A percentile compares a stretch with the other conserved stretches of the same genome.
These are phyloP conservation scores for Archilochus colubris DNA, from an alignment of 2,113 vertebrate genomes.

Conservation along the genomic window DNA sequence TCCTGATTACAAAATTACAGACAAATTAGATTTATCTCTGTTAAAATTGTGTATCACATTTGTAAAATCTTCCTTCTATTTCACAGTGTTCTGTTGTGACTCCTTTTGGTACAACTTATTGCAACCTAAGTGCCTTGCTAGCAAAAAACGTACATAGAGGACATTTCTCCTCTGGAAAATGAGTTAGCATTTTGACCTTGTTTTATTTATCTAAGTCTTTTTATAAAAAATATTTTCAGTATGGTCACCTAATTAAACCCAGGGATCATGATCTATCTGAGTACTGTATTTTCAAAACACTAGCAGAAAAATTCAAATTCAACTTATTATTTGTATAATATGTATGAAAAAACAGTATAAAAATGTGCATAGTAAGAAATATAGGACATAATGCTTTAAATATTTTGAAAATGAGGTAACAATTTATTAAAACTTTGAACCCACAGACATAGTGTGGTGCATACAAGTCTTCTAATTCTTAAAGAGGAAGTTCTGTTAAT, in stretches of 20 bases:
- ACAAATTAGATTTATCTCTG: conserved; percentile 12
- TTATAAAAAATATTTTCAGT: neutral
- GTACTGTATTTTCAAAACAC: conserved; percentile 22
- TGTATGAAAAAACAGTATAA: neutral
- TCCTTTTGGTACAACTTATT: neutral
- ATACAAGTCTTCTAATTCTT: neutral
- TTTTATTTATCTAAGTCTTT: conserved; percentile 1
- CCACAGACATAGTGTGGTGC: rapidly evolving
- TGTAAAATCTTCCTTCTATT: neutral
- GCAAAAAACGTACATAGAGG: neutral
- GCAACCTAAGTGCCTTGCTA: neutral
- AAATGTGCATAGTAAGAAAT: neutral
- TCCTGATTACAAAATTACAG: conserved; percentile 34
- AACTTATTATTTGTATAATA: neutral
- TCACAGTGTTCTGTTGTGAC: neutral
- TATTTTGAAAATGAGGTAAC: neutral
- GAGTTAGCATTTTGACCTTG: conserved; percentile 23
- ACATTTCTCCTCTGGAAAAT: conserved; percentile 4
- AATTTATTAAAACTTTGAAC: neutral
- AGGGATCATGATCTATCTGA: neutral
- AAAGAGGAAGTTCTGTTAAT: neutral
- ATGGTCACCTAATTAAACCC: conserved; percentile 35
- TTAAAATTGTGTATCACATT: neutral
- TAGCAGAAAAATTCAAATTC: neutral
- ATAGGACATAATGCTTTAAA: neutral